These are phyloP conservation scores for Steinernema khuongi DNA, from an alignment of 1,140 invertebrate genomes.

Conservation along the genomic window DNA sequence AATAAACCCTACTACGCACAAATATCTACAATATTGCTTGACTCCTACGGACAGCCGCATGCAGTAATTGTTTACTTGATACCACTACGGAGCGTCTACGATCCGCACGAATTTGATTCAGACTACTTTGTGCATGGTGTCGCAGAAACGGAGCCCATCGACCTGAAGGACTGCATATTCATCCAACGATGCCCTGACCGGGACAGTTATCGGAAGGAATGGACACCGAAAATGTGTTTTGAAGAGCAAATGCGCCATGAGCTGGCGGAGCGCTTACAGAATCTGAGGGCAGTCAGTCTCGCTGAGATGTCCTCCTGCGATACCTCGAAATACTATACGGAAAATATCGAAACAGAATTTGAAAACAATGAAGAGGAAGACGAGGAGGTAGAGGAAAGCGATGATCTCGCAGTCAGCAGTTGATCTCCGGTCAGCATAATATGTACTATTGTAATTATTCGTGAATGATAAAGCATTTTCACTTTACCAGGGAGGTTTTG, in stretches of 20 bases:
- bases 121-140: not conserved
- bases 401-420: not conserved
- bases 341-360: not conserved
- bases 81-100: not conserved
- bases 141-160: not conserved
- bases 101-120: not conserved
- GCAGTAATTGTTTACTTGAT: not conserved
- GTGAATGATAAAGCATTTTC: not conserved
- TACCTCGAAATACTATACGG: not conserved
- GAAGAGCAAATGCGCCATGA: not conserved
- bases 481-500: not conserved
- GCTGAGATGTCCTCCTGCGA: not conserved
- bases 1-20: not conserved
- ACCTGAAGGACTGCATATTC: not conserved
- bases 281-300: not conserved
- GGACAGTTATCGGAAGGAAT: not conserved
- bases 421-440: not conserved
- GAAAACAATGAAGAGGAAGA: not conserved
- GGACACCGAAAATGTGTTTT: not conserved
- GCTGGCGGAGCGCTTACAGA: not conserved
- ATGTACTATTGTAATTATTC: not conserved
- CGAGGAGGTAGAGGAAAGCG: not conserved
- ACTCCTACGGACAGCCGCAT: not conserved
- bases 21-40: not conserved
- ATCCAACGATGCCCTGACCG: not conserved